Base-by-base conservation (phyloP, 1,140 invertebrate genomes). In the Pseudomyrmex concolor region DNA sequence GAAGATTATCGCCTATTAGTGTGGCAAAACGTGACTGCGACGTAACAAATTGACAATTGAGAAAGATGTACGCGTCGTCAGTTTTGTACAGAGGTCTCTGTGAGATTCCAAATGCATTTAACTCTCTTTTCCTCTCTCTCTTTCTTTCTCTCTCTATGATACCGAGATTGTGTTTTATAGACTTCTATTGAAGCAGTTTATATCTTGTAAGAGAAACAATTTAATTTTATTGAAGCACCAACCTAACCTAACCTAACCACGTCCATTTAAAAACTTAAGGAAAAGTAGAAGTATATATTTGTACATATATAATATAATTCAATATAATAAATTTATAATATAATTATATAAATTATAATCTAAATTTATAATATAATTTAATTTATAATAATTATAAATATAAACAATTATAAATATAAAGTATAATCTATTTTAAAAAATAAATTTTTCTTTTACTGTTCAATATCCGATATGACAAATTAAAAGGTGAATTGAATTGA, bases 1-100 rank as follows among this genome's bases (percentile, higher is more conserved):
- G 73, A 43, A 13, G 15, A 71, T 80, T 80, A 80, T 57, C 15
- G 54, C 0, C 45, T 12, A 60, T 80, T 80, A 80, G 67, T 17
- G 2, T 15, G 59, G 19, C 43, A 12, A 59, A 76, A 78, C 64
- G 54, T 19, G 19, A 45, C 19, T 25, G 17, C 51, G 54, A 60
- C 43, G 34, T 70, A 71, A 80, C 66, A 48, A 80, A 70, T 50
- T 59, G 66, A 13, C 54, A 59, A 60, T 80, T 48, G 66, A 68
- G 54, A 0, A 59, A 57, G 76, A 70, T 5, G 12, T 8, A 34
- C 15, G n/a, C n/a, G n/a, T 22, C 43, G 51, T 80, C 76, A 66
- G 43, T 22, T 57, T 78, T 34, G 64, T 59, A n/a, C 45, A 43
- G 15, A 13, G n/a, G 9, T 17, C 7, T 59, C n/a, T 17, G 17